phyloP scores from a whole-genome alignment of 2,113 vertebrate genomes.

The Ranitomeya imitator region DNA sequence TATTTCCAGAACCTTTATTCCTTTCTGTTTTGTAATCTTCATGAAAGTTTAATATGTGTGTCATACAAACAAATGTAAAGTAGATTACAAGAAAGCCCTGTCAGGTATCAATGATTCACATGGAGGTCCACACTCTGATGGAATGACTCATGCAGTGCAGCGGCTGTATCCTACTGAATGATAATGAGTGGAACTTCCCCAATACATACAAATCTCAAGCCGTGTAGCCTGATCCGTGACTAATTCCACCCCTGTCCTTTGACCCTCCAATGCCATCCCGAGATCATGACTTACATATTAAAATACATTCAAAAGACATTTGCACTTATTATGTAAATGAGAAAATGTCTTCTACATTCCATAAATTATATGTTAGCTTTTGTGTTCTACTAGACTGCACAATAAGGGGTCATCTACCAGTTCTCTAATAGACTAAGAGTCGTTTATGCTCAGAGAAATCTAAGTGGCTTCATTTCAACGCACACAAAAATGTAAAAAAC shows the following conservation, averaged over 20 bases:
- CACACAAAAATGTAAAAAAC: not conserved
- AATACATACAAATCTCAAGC: slow-evolving; percentile 52
- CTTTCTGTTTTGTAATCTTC: slow-evolving; percentile 9
- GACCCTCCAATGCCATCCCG: slow-evolving; percentile 48
- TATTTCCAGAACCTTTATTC: not conserved
- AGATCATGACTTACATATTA: slow-evolving; percentile 57
- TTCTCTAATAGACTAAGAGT: slow-evolving; percentile 33
- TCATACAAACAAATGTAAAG: slow-evolving; percentile 44
- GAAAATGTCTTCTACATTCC: slow-evolving; percentile 48
- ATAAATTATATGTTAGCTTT: slow-evolving; percentile 49
- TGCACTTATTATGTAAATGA: slow-evolving; percentile 56
- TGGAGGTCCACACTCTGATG: slow-evolving; percentile 49
- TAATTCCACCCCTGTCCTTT: slow-evolving; percentile 54
- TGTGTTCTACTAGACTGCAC: slow-evolving; percentile 20
- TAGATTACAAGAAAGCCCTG: slow-evolving; percentile 48
- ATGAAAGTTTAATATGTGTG: slow-evolving; percentile 36
- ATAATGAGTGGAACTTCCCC: slow-evolving; percentile 50
- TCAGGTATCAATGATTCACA: slow-evolving; percentile 54
- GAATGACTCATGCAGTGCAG: slow-evolving; percentile 51
- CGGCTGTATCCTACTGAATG: slow-evolving; percentile 53
- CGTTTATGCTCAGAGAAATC: slow-evolving; percentile 10
- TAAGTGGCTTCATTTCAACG: not conserved
- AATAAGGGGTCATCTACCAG: slow-evolving; percentile 28
- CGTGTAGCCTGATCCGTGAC: slow-evolving; percentile 51
- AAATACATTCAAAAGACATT: slow-evolving; percentile 52